Conservation (phyloP, 2,113 vertebrate genomes). For the Perca schrenkii region DNA sequence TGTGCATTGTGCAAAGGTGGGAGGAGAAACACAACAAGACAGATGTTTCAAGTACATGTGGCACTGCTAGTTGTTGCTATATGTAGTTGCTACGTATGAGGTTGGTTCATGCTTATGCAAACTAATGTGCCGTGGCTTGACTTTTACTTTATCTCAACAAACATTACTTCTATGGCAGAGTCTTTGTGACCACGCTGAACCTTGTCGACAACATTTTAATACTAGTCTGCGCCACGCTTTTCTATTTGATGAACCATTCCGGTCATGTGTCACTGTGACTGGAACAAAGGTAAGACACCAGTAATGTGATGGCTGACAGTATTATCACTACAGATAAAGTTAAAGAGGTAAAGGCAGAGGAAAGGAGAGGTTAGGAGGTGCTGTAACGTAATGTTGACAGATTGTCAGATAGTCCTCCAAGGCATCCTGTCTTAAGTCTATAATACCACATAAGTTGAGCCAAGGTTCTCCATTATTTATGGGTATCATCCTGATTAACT, state of each 20-base stretch:
- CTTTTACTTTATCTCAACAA: neutral
- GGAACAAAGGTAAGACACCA: neutral
- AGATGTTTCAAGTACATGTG: neutral
- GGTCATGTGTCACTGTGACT: neutral
- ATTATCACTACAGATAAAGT: conserved; percentile 5
- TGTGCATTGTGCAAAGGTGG: neutral
- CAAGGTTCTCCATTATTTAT: conserved; percentile 50
- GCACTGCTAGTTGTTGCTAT: neutral
- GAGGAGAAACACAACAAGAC: neutral
- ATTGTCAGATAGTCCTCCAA: conserved; percentile 58
- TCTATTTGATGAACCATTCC: neutral
- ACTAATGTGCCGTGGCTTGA: neutral
- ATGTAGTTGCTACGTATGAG: no score
- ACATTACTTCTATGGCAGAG: neutral
- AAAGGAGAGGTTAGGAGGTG: conserved; percentile 2
- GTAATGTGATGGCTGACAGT: neutral
- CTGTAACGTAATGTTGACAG: conserved; percentile 48
- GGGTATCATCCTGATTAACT: conserved; percentile 1
- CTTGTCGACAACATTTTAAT: neutral
- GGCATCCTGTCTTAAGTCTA: conserved; percentile 49
- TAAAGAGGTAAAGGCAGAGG: neutral
- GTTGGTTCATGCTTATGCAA: neutral
- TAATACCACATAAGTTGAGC: conserved; percentile 58
- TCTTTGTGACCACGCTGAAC: neutral
- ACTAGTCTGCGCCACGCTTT: neutral